Evolutionary conservation across 2,113 vertebrate genomes (phyloP), one percentile per base, ranked within the genome.

Genomic region (Genyomyrus donnyi): DNA sequence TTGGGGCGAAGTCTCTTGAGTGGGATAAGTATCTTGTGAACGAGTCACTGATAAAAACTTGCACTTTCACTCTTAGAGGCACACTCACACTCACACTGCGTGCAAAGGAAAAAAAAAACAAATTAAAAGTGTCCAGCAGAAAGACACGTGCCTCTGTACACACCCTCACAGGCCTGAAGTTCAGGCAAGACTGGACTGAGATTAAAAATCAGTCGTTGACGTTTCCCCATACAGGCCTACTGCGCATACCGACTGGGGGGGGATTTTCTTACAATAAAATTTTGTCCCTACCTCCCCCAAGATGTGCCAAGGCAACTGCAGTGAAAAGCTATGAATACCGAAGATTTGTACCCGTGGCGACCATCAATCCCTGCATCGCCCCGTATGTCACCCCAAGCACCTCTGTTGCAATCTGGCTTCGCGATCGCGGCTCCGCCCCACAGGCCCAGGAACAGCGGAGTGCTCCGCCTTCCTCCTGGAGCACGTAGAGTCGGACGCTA

Each of bases 321-420:
- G 96, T 96, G 96, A 96, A 96, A 95, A 97, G 94, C 94, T 95
- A 95, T 97, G 97, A 95, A 97, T 96, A 95, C 89, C 95, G 94
- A 92, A 96, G 96, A 96, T 97, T 97, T 96, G 97, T 97, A 97
- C 95, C 97, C 96, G 96, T 95, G 35, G 35, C 5, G 95, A 96
- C 92, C 95, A 97, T 95, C 96, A 97, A 97, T 97, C 96, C 95
- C 62, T 48, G 74, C 91, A 91, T 91, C 89, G 27, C 15, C 5
- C 27, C 17, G 5, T 8, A 13, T 50, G n/a, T 39, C 87, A 48
- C 52, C 89, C 77, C 89, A 17, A 24, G 9, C 42, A 19, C 39
- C 80, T 84, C 35, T 7, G 87, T 24, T n/a, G 92, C 56, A 94
- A 94, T 96, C 93, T 95, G 95, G 95, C 96, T 97, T 96, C 97